Conservation (phyloP, 2,113 vertebrate genomes). For the Gasterosteus aculeatus region DNA sequence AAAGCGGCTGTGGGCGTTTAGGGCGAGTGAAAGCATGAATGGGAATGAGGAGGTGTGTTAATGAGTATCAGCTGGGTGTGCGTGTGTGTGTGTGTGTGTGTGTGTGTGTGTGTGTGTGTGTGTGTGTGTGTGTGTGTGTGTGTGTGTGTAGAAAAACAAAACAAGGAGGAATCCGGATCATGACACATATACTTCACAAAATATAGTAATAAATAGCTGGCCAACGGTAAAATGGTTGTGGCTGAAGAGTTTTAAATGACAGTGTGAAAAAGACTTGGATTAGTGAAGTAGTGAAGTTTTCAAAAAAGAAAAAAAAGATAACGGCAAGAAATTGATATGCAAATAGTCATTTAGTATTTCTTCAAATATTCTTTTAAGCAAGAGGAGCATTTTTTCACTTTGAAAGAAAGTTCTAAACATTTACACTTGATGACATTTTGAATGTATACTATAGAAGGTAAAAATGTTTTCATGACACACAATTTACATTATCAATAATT, state of each 20-base stretch:
- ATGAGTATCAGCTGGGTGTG: too few relatives aligned
- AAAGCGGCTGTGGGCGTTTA: too few relatives aligned
- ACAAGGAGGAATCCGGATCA: too few relatives aligned
- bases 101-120: too few relatives aligned
- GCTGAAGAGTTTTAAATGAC: background rate
- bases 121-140: too few relatives aligned
- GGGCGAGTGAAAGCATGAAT: too few relatives aligned
- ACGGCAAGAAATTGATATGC: background rate
- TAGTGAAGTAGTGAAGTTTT: background rate
- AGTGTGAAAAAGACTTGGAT: background rate
- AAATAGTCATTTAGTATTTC: background rate
- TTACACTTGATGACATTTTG: background rate
- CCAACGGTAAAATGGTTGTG: background rate
- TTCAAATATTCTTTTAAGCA: background rate
- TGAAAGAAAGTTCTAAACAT: background rate
- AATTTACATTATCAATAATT: conserved; percentile 43
- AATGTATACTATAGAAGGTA: conserved; percentile 7
- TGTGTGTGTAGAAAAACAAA: too few relatives aligned
- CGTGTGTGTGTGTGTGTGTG: too few relatives aligned
- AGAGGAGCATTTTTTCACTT: background rate
- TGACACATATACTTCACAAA: background rate
- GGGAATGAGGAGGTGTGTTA: too few relatives aligned
- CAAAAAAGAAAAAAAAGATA: background rate
- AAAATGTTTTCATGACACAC: background rate
- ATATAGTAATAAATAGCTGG: too few relatives aligned